These are phyloP conservation scores for Phrynocephalus versicolor DNA, from an alignment of 2,113 vertebrate genomes.

Conservation along the genomic window DNA sequence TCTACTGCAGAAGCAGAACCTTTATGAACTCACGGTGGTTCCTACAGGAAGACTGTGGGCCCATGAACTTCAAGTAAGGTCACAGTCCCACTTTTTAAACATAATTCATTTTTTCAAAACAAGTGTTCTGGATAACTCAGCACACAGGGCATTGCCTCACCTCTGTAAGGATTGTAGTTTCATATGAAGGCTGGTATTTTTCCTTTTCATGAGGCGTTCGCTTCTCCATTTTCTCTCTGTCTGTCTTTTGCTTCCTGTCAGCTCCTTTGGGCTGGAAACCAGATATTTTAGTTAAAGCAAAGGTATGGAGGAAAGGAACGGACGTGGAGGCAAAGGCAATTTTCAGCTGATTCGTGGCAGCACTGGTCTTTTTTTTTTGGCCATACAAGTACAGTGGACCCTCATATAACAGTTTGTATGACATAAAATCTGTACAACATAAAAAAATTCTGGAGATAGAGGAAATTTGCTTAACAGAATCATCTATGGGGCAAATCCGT, in stretches of 20 bases:
- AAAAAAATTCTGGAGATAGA: too few relatives aligned
- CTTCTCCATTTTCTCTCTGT: constrained; percentile 98
- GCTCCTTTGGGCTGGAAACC: constrained; percentile 92
- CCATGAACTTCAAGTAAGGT: background rate
- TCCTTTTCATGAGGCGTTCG: constrained; percentile 95
- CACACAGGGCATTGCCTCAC: constrained; percentile 55
- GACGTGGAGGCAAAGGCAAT: background rate
- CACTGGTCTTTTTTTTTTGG: too few relatives aligned
- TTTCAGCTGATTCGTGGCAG: background rate
- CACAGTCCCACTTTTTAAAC: accelerated
- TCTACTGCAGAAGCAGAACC: background rate
- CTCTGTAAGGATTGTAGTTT: constrained; percentile 97
- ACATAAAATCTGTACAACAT: too few relatives aligned
- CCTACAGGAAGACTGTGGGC: background rate
- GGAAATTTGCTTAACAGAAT: too few relatives aligned
- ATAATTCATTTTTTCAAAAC: too few relatives aligned
- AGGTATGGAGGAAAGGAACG: background rate
- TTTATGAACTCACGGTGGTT: background rate
- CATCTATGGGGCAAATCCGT: too few relatives aligned
- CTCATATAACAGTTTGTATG: too few relatives aligned
- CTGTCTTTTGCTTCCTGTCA: constrained; percentile 97
- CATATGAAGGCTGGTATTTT: constrained; percentile 97
- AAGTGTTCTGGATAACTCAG: accelerated
- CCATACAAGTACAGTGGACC: too few relatives aligned
- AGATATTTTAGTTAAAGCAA: background rate